Evolutionary conservation across 2,113 vertebrate genomes (phyloP).

Genomic region (Hyperoodon ampullatus): DNA sequence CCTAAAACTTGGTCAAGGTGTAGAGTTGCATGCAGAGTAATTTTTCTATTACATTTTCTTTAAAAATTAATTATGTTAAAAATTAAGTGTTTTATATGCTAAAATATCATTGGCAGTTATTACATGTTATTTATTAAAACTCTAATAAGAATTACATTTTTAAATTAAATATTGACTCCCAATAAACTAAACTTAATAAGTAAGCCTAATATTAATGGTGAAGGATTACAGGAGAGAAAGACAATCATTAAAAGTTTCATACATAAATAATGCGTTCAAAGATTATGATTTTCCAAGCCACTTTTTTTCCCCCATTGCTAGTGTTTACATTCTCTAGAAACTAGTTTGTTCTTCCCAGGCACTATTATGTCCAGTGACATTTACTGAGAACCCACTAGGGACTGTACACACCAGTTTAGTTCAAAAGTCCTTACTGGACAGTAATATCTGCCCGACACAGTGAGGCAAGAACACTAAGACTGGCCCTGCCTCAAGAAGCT

Average conservation of each 20-base stretch:
- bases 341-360: neutral
- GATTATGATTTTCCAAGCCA: neutral
- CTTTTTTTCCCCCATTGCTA: neutral
- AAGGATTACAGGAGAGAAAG: neutral
- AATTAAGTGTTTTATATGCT: constrained; percentile 52
- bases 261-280: neutral
- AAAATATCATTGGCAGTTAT: constrained; percentile 38
- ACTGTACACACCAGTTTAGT: neutral
- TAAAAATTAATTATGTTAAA: constrained; percentile 67
- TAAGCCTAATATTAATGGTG: constrained; percentile 61
- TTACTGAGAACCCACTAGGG: neutral
- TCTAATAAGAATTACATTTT: constrained; percentile 55
- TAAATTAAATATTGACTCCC: constrained; percentile 72
- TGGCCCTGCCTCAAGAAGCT: neutral
- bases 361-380: neutral
- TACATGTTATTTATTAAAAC: constrained; percentile 69
- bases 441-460: no score
- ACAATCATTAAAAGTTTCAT: neutral
- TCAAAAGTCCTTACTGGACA: neutral
- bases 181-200: constrained; percentile 69
- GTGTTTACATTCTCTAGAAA: neutral
- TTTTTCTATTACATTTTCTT: constrained; percentile 59
- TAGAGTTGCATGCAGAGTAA: neutral
- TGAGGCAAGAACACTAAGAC: neutral
- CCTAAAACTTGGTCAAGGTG: neutral